These are phyloP conservation scores for Colistium nudipinnis DNA, from an alignment of 2,113 vertebrate species.

Conservation along the genomic window DNA sequence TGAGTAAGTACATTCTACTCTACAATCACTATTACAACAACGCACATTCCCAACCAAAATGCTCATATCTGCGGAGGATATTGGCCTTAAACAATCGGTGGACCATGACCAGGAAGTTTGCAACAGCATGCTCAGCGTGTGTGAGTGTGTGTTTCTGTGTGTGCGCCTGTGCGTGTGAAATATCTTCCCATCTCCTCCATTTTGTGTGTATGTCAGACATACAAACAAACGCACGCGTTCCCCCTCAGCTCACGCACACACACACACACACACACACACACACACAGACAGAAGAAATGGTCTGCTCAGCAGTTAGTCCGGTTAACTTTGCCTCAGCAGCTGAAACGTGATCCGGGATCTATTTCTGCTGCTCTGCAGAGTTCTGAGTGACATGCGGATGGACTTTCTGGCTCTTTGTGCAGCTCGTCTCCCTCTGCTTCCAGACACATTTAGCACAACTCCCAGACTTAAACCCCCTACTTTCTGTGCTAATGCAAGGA, in stretches of 20 bases:
- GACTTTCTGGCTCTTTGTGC: constrained; percentile 24
- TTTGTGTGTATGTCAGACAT: constrained; percentile 35
- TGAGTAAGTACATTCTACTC: constrained; percentile 83
- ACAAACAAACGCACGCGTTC: constrained; percentile 20
- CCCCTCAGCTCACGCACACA: constrained; percentile 30
- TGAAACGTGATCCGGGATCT: constrained; percentile 67
- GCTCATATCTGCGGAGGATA: constrained; percentile 47
- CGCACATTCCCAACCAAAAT: constrained; percentile 78
- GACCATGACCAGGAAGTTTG: constrained; percentile 48
- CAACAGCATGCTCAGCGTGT: constrained; percentile 57
- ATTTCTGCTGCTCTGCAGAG: constrained; percentile 64
- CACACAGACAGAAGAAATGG: constrained; percentile 56
- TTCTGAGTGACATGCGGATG: constrained; percentile 20
- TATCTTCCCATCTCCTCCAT: constrained; percentile 8
- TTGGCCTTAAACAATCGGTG: constrained; percentile 45
- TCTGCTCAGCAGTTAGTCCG: constrained; percentile 61
- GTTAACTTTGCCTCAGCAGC: constrained; percentile 48
- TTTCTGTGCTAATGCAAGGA: constrained; percentile 14
- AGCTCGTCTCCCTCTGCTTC: neutral
- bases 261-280: constrained; percentile 32
- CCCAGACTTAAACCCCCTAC: constrained; percentile 2
- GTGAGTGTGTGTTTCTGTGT: constrained; percentile 17
- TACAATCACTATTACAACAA: constrained; percentile 77
- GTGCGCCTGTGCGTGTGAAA: constrained; percentile 24
- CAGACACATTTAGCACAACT: constrained; percentile 22